Conservation (phyloP, 2,113 vertebrate species). For the Chionis minor region DNA sequence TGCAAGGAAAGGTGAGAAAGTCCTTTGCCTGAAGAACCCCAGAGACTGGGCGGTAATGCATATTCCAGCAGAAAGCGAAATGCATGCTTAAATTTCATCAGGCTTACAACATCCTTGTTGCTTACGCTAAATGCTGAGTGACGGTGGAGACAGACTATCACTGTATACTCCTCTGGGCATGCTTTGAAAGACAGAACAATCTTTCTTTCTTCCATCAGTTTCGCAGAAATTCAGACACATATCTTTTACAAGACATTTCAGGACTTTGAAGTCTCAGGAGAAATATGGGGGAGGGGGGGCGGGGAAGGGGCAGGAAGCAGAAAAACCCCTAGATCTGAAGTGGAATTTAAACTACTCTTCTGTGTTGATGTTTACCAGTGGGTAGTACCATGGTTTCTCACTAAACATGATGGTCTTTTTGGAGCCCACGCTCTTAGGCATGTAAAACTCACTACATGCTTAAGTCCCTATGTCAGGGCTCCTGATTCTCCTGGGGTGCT, state of each 20-base stretch:
- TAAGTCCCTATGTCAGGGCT: neutral
- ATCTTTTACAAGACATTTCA: neutral
- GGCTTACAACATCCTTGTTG: neutral
- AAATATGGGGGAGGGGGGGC: neutral
- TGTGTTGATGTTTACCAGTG: neutral
- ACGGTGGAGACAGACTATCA: neutral
- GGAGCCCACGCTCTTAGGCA: accelerated
- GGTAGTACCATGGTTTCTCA: neutral
- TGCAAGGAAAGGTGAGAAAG: neutral
- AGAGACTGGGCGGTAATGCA: neutral
- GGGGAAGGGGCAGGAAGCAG: neutral
- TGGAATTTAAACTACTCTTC: neutral
- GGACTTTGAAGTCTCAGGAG: neutral
- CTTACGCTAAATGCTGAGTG: neutral
- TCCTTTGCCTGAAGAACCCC: neutral
- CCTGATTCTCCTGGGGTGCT: neutral
- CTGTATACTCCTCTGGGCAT: neutral
- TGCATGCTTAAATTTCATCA: neutral
- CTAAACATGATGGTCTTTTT: neutral
- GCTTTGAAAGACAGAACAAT: neutral
- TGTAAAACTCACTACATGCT: neutral
- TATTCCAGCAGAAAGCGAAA: conserved; percentile 20
- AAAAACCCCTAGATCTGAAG: neutral
- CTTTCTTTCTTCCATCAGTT: neutral
- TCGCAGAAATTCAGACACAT: neutral